These are phyloP conservation scores for Clepsis dumicolana DNA, from an alignment of 2,888 invertebrate species.

Conservation along the genomic window DNA sequence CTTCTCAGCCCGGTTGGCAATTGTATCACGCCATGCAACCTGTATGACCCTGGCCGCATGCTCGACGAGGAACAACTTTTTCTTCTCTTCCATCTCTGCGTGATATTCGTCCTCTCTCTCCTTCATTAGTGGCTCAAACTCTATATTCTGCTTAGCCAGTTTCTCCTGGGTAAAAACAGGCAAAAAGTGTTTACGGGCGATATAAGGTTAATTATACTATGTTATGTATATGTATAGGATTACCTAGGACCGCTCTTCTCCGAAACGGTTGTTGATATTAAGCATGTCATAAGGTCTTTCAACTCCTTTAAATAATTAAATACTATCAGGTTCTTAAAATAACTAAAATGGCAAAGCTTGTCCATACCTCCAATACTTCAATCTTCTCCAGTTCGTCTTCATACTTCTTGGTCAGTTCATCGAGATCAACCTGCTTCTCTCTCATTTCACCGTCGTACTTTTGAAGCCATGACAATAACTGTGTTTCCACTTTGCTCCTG, in stretches of 20 bases:
- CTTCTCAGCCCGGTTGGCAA: constrained; percentile 48
- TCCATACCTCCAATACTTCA: constrained; percentile 79
- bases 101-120: constrained; percentile 73
- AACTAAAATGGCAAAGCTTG: constrained; percentile 53
- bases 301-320: no score
- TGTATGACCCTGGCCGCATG: constrained; percentile 52
- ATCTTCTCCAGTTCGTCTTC: constrained; percentile 80
- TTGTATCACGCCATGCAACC: constrained; percentile 49
- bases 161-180: constrained; percentile 46
- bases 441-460: constrained; percentile 87
- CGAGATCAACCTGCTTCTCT: constrained; percentile 84
- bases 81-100: constrained; percentile 62
- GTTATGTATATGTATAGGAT: no score
- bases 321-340: neutral
- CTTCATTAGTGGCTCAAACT: constrained; percentile 57
- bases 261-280: neutral
- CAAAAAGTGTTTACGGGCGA: neutral
- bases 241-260: neutral
- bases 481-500: constrained; percentile 82
- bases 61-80: constrained; percentile 48
- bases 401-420: constrained; percentile 78
- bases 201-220: neutral
- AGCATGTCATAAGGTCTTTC: neutral
- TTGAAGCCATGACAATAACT: constrained; percentile 84
- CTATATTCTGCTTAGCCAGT: constrained; percentile 75